Conservation (phyloP, 2,113 vertebrate genomes). For the Nerophis lumbriciformis region DNA sequence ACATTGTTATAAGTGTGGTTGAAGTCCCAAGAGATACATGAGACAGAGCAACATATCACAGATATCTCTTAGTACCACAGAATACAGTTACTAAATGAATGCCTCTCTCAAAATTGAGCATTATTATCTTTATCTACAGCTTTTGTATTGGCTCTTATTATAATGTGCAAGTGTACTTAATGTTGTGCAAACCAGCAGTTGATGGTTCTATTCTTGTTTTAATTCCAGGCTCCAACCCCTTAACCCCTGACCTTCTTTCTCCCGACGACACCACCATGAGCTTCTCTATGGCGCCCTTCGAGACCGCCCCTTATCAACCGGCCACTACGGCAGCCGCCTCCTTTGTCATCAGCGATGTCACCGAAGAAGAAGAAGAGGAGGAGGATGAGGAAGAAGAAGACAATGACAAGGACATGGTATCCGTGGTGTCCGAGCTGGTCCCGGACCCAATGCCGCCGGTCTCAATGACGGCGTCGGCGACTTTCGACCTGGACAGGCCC, state of each 20-base stretch:
- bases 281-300: slow-evolving; percentile 90
- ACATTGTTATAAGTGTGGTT: too few species aligned
- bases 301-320: slow-evolving; percentile 80
- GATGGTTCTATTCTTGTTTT: slow-evolving; percentile 15
- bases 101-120: too few species aligned
- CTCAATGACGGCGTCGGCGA: slow-evolving; percentile 82
- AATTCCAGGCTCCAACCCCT: slow-evolving; percentile 80
- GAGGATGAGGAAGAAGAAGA: slow-evolving; percentile 69
- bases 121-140: too few species aligned
- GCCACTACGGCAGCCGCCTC: slow-evolving; percentile 74
- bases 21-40: too few species aligned
- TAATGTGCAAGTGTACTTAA: too few species aligned
- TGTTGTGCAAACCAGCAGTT: too few species aligned
- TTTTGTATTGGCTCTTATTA: too few species aligned
- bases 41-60: too few species aligned
- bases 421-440: slow-evolving; percentile 83
- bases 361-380: slow-evolving; percentile 87
- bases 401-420: slow-evolving; percentile 73
- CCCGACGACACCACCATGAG: slow-evolving; percentile 90
- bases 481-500: slow-evolving; percentile 81
- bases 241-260: slow-evolving; percentile 89
- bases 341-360: slow-evolving; percentile 97
- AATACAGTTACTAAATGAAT: too few species aligned
- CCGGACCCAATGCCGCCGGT: slow-evolving; percentile 76
- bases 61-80: too few species aligned